A percentile compares a stretch with the other conserved stretches of the same genome.
Conservation (phyloP, 2,113 vertebrate species). For the Philantomba maxwellii region DNA sequence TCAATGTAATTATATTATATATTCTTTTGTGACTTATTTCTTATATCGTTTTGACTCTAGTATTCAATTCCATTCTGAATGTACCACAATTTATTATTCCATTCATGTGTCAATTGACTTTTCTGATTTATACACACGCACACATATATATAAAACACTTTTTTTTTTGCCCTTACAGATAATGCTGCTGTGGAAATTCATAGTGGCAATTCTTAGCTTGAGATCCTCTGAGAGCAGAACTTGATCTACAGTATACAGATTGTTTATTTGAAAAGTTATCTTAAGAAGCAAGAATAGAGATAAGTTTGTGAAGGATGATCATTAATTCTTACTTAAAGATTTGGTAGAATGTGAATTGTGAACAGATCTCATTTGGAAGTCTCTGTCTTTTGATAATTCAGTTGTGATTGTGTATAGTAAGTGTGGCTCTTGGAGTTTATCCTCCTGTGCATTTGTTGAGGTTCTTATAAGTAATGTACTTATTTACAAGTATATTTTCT, state of each 20-base stretch:
- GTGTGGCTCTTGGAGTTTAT: not conserved
- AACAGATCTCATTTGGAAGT: not conserved
- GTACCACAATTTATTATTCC: not conserved
- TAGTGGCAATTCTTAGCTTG: not conserved
- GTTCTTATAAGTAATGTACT: not conserved
- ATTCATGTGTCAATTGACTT: not conserved
- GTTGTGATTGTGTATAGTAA: not conserved
- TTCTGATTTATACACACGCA: not conserved
- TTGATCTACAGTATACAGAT: not conserved
- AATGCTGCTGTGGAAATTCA: not conserved
- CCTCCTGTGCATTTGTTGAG: not conserved
- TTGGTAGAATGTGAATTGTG: not conserved
- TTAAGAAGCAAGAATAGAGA: not conserved
- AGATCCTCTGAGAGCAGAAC: not conserved
- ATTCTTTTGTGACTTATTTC: not conserved
- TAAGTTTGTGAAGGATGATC: not conserved
- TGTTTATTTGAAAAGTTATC: not conserved
- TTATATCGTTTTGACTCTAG: not conserved
- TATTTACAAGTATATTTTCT: not conserved
- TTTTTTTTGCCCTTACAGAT: not conserved
- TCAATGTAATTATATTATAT: not conserved
- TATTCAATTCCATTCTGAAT: not conserved
- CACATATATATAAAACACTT: not conserved
- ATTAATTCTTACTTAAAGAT: not conserved
- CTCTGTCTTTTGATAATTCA: not conserved